phyloP scores from a whole-genome alignment of 2,113 vertebrate species.

The Phalacrocorax pelagicus region DNA sequence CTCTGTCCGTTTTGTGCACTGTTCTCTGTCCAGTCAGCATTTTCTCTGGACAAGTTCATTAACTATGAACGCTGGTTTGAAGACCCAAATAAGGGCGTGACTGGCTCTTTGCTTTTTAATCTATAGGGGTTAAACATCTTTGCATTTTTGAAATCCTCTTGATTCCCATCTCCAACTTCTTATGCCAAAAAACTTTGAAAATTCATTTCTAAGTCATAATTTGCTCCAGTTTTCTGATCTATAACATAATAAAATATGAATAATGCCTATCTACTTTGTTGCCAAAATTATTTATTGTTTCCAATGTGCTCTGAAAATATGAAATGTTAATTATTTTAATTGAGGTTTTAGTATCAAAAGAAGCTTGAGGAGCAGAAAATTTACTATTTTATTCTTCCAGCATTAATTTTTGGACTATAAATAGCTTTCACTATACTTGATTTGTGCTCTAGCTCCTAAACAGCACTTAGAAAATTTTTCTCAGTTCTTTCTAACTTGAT shows the following conservation, averaged over 20 bases:
- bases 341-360: neutral
- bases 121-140: neutral
- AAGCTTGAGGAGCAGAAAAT: neutral
- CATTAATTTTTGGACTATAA: neutral
- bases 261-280: neutral
- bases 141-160: neutral
- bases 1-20: neutral
- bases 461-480: neutral
- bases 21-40: neutral
- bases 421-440: neutral
- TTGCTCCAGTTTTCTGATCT: neutral
- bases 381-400: neutral
- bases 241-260: neutral
- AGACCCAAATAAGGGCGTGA: neutral
- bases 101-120: neutral
- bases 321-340: neutral
- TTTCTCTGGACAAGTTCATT: neutral
- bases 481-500: neutral
- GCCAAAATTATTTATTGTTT: neutral
- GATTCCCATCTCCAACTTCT: neutral
- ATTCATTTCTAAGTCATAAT: neutral
- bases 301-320: neutral
- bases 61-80: neutral
- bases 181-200: neutral
- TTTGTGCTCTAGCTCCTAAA: neutral